Evolutionary conservation across 2,888 invertebrate species (phyloP).

Genomic region (Drosophila neotestacea): DNA sequence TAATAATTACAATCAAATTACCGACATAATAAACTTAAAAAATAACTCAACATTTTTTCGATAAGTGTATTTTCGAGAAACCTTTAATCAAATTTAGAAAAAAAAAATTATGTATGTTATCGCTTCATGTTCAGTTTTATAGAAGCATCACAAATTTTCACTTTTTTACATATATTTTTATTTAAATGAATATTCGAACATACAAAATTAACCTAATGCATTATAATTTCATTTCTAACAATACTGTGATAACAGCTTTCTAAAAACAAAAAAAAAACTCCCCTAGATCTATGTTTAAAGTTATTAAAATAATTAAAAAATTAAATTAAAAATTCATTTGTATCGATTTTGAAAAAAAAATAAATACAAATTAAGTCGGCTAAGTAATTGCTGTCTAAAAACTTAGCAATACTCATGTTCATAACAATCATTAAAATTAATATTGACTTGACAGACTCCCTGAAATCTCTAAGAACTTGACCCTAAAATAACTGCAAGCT

Average conservation of each 20-base stretch:
- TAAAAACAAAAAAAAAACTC: constrained; percentile 33
- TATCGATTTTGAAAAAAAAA: constrained; percentile 5
- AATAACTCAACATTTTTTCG: constrained; percentile 60
- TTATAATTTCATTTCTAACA: constrained; percentile 48
- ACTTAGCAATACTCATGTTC: neutral
- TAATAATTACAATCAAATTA: constrained; percentile 31
- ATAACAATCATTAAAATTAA: constrained; percentile 5
- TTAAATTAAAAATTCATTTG: constrained; percentile 1
- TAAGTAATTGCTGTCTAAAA: neutral
- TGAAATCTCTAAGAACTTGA: neutral
- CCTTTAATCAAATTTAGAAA: constrained; percentile 46
- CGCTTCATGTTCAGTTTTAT: constrained; percentile 14
- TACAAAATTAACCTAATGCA: constrained; percentile 29
- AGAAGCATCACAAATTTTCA: constrained; percentile 1
- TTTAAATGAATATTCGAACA: constrained; percentile 9
- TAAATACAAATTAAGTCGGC: neutral
- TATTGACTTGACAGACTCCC: neutral
- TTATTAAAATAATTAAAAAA: constrained; percentile 16
- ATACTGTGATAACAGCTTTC: constrained; percentile 78
- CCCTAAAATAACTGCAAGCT: neutral
- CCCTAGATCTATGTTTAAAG: constrained; percentile 29
- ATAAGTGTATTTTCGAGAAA: constrained; percentile 73
- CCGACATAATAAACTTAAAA: constrained; percentile 23
- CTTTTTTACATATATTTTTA: constrained; percentile 10
- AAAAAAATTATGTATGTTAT: constrained; percentile 17